Percentiles rank a stretch among this genome's conserved stretches.
Conservation (phyloP, 2,113 vertebrate species). For the Piprites chloris region DNA sequence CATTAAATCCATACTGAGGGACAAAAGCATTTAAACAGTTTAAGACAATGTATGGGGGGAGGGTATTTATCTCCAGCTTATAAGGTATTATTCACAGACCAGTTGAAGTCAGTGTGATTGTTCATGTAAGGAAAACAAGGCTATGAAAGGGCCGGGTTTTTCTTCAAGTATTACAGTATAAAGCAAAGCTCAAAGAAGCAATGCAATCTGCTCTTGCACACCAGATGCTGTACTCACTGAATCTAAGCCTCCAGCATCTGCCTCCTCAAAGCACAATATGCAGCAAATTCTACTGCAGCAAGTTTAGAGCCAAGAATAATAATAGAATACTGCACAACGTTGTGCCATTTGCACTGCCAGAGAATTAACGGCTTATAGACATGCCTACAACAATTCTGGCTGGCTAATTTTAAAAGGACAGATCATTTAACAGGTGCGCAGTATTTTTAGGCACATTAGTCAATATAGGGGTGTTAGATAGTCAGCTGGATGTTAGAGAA, state of each 20-base stretch:
- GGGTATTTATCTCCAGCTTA: not conserved
- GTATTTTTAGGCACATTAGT: not conserved
- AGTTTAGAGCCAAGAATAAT: not conserved
- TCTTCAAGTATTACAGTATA: not conserved
- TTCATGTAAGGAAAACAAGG: not conserved
- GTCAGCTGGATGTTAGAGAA: not conserved
- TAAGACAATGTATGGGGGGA: fast-evolving
- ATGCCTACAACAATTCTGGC: not conserved
- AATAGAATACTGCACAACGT: not conserved
- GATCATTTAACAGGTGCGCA: not conserved
- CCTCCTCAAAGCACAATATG: not conserved
- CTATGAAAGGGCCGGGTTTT: not conserved
- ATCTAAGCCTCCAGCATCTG: not conserved
- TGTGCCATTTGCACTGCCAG: not conserved
- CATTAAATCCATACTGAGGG: not conserved
- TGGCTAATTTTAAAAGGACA: not conserved
- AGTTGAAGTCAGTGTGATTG: not conserved
- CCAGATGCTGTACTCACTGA: not conserved
- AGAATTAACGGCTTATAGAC: not conserved
- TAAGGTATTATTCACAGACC: not conserved
- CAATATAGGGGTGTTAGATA: not conserved
- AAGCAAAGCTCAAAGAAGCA: not conserved
- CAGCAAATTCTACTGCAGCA: constrained; percentile 5
- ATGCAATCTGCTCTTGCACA: not conserved
- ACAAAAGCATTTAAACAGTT: not conserved